Base-by-base conservation (phyloP, 2,888 invertebrate species). In the Neoaliturus tenellus region DNA sequence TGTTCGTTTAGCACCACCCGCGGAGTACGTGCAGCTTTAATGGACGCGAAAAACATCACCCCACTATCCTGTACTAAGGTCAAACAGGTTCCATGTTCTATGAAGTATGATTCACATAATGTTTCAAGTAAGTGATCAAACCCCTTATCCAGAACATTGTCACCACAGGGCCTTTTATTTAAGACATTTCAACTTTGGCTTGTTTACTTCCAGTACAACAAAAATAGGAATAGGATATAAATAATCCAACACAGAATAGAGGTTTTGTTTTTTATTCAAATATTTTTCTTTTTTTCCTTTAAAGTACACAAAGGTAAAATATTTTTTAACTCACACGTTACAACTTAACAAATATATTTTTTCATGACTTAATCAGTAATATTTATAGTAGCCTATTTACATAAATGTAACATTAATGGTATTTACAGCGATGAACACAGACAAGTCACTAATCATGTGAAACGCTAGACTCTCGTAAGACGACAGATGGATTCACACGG, bases 241-340 rank as follows among this genome's bases (percentile, higher is more conserved):
- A 33, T 25, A 39, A 81, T 67, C 17, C 67, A 35, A 81, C 62
- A 55, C 44, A 33, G 3, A 67, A 55, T 55, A 41, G 67, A 69
- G 58, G 78, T 69, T 85, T 85, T 85, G 84, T 55, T 83, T 85
- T 85, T 85, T 82, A 82, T 85, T 85, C 82, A 85, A 84, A 84
- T 85, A 80, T 84, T 85, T 84, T 81, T 80, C 67, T 82, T 80
- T 67, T 80, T 48, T 55, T 48, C 67, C 51, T 83, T 85, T 85
- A 85, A 85, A 85, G 83, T 85, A 85, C 85, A 85, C 85, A 85
- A 85, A 85, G 85, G 85, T 85, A 85, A 85, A 85, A 85, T 85
- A 84, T 84, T 85, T 81, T 80, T 85, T 85, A 84, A 85, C 73
- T 85, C 85, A 85, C 85, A 85, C 85, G 44, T 83, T 85, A 85